Evolutionary conservation across 1,140 invertebrate genomes (phyloP).

Genomic region (Tenebrio molitor): DNA sequence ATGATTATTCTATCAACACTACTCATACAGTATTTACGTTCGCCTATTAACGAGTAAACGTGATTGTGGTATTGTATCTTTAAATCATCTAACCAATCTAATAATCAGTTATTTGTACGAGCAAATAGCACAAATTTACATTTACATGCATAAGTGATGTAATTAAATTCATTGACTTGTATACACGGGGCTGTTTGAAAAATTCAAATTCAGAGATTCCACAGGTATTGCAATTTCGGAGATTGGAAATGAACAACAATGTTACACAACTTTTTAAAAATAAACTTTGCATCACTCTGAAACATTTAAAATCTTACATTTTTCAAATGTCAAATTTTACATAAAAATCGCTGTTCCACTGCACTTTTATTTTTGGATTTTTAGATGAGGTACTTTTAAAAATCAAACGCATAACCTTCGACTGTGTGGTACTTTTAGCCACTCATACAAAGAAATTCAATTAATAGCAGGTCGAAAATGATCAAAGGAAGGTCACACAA

Average conservation of each 20-base stretch:
- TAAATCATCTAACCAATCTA: neutral
- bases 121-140: neutral
- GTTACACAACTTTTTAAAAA: slow-evolving; percentile 1
- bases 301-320: neutral
- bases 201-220: no score
- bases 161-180: neutral
- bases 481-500: neutral
- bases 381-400: no score
- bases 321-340: neutral
- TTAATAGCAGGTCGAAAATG: slow-evolving; percentile 8
- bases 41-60: neutral
- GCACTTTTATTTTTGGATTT: no score
- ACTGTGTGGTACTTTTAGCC: neutral
- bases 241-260: no score
- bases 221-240: no score
- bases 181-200: no score
- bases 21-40: neutral
- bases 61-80: neutral
- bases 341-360: no score
- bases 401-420: neutral
- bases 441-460: neutral
- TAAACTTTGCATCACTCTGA: neutral
- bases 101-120: neutral
- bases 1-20: neutral
- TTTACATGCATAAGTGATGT: neutral